Conservation (phyloP, 2,888 invertebrate genomes). For the Nephrotoma guestfalica region DNA sequence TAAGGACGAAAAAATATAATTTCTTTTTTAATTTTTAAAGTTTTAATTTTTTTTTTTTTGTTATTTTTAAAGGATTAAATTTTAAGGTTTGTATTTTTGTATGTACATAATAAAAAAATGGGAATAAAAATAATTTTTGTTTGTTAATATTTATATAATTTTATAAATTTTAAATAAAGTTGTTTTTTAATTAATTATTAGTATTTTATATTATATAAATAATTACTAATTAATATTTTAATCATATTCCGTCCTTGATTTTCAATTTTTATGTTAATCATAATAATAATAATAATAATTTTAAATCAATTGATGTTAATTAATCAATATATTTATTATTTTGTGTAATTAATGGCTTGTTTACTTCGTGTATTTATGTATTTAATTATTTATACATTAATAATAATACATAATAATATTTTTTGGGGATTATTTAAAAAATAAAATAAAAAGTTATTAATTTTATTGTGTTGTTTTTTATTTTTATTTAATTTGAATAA, state of each 20-base stretch:
- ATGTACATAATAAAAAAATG: neutral
- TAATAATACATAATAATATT: neutral
- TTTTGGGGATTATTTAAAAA: neutral
- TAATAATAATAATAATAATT: neutral
- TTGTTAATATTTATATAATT: neutral
- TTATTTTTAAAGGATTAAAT: neutral
- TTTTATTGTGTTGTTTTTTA: neutral
- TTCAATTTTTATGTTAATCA: neutral
- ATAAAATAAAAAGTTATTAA: neutral
- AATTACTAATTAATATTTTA: neutral
- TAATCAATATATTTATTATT: neutral
- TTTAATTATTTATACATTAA: neutral
- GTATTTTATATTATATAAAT: neutral
- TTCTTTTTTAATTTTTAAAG: neutral
- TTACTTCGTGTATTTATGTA: neutral
- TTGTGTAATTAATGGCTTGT: neutral
- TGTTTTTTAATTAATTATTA: neutral
- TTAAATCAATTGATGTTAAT: neutral
- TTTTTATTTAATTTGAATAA: neutral
- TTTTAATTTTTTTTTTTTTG: neutral
- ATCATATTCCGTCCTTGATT: neutral
- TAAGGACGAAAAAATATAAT: neutral
- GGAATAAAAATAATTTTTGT: neutral
- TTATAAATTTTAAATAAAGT: neutral
- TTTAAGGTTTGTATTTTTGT: neutral